These are phyloP conservation scores for Drosophila percnosoma DNA, from an alignment of 2,888 invertebrate species.

Conservation along the genomic window DNA sequence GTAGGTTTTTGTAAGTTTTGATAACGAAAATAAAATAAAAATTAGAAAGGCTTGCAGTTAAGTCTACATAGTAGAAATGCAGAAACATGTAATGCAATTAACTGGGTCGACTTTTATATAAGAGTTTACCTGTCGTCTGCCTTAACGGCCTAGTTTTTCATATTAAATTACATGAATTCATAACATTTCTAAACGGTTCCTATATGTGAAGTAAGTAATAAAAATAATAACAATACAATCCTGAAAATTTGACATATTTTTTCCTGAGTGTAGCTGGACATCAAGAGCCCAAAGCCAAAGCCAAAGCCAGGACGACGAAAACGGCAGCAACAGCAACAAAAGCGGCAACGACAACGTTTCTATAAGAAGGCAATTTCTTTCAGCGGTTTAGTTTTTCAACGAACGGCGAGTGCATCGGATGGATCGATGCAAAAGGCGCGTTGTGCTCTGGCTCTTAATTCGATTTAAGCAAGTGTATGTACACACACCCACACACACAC, in stretches of 20 bases:
- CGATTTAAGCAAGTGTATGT: constrained; percentile 59
- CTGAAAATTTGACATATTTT: not conserved
- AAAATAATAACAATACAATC: not conserved
- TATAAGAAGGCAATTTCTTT: constrained; percentile 74
- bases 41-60: not conserved
- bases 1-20: not conserved
- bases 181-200: not conserved
- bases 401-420: constrained; percentile 83
- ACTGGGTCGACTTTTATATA: not conserved
- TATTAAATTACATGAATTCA: not conserved
- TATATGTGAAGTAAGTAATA: not conserved
- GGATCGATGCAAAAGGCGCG: constrained; percentile 83
- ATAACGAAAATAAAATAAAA: not conserved
- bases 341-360: constrained; percentile 12
- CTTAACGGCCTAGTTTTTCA: not conserved
- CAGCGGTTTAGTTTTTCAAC: constrained; percentile 79
- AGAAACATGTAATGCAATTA: not conserved
- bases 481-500: constrained; percentile 14
- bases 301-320: constrained; percentile 26
- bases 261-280: constrained; percentile 57
- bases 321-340: constrained; percentile 4
- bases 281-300: constrained; percentile 17
- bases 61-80: not conserved
- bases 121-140: not conserved
- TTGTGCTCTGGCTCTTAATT: constrained; percentile 44